Base-by-base conservation (phyloP, 1,140 invertebrate genomes). In the Drosophila sturtevanti region DNA sequence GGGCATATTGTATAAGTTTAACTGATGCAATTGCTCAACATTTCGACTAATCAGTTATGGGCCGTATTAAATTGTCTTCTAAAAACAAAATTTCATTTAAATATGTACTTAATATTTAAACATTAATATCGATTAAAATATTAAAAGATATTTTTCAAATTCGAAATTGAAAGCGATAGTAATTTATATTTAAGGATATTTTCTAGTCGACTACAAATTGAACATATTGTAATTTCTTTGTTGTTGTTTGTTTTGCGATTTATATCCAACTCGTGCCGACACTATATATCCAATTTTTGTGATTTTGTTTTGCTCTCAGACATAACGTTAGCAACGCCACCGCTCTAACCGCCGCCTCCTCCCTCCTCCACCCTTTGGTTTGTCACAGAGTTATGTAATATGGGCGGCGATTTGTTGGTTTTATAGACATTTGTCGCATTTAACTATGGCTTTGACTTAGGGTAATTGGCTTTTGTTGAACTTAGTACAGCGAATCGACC, bases 331-430 rank as follows among this genome's bases (percentile, higher is more conserved):
- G 37, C 65, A 9, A 35, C 59, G 41, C 35, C 51, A 56, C 38
- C 59, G 41, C n/a, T n/a, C n/a, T n/a, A n/a, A n/a, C 24, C 22
- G 27, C 38, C 54, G 70, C 63, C 58, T 6, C 5, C 27, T 6
- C 27, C 27, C 4, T 7, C 27, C 27, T 6, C 27, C 4, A 31
- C 27, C 6, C 27, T 7, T 31, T 6, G 27, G 5, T 31, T 31
- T 31, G 34, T 48, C 69, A 48, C 18, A 34, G 55, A 10, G 62
- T 86, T 86, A 70, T 77, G 84, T 72, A 86, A 86, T 72, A 70
- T 68, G 68, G 38, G 56, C 62, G 38, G 56, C 62, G 56, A 75
- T 56, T 48, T 21, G 16, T 7, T 44, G 41, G 41, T 16, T 44
- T 44, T 44, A 44, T 44, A 44, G 41, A 44, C 41, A 16, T 7